Conservation (phyloP, 2,797 vertebrate species). For the Sylvia borin region DNA sequence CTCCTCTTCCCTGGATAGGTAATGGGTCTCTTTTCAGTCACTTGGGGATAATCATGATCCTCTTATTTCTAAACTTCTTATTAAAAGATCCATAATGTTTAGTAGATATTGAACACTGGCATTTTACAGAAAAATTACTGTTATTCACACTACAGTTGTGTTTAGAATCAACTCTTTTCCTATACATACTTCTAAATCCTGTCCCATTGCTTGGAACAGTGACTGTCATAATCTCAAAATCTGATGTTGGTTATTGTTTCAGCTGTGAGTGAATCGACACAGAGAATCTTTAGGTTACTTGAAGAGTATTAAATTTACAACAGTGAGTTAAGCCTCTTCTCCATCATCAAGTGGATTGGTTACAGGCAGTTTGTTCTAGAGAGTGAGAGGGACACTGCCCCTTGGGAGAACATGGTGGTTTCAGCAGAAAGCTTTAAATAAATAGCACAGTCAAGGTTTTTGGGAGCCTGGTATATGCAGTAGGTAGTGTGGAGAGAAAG, state of each 20-base stretch:
- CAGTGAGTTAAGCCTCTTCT: conserved; percentile 39
- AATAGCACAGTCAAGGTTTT: background rate
- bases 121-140: background rate
- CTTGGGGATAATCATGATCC: background rate
- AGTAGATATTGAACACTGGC: background rate
- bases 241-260: background rate
- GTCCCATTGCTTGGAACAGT: background rate
- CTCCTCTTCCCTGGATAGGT: background rate
- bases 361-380: conserved; percentile 19
- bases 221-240: background rate
- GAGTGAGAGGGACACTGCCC: background rate
- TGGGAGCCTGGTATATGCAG: background rate
- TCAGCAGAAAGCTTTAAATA: conserved; percentile 22
- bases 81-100: background rate
- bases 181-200: background rate
- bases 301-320: conserved; percentile 20
- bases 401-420: background rate
- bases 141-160: background rate
- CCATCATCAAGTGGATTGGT: conserved; percentile 56
- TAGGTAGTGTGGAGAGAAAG: background rate
- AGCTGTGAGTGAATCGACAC: conserved; percentile 27
- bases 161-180: background rate
- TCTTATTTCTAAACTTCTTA: background rate
- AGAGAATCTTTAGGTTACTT: background rate
- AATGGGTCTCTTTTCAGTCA: background rate